Percentiles rank a stretch among this genome's conserved stretches.
Conservation (phyloP, 1,140 invertebrate genomes). For the Eciton burchellii region DNA sequence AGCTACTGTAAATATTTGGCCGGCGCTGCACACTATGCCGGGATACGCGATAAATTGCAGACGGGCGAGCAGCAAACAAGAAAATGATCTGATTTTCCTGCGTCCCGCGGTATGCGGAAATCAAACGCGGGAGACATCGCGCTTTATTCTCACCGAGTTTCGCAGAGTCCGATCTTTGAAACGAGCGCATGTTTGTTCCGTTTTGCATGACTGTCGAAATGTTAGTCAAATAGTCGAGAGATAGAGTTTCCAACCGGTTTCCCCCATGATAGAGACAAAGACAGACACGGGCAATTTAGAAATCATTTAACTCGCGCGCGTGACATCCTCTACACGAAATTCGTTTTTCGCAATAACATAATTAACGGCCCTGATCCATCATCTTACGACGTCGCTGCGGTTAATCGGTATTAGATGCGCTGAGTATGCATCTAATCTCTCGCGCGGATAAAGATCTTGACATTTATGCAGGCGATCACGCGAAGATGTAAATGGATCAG, state of each 20-base stretch:
- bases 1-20: slow-evolving; percentile 45
- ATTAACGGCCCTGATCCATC: slow-evolving; percentile 30
- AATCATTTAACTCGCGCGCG: no score
- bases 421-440: not conserved
- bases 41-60: slow-evolving; percentile 13
- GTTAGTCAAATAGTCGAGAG: no score
- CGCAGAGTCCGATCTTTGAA: not conserved
- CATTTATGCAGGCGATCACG: slow-evolving; percentile 34
- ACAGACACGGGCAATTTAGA: not conserved
- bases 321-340: not conserved
- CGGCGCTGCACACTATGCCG: not conserved
- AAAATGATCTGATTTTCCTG: slow-evolving; percentile 18
- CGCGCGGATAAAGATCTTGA: not conserved
- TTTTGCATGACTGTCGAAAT: no score
- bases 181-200: not conserved
- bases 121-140: not conserved
- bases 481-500: slow-evolving; percentile 36
- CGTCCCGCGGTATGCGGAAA: not conserved
- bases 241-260: no score
- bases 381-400: not conserved
- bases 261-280: no score
- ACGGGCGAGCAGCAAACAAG: not conserved
- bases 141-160: not conserved
- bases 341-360: not conserved
- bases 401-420: slow-evolving; percentile 30